Conservation (phyloP, 2,888 invertebrate species). For the Platynereis dumerilii region DNA sequence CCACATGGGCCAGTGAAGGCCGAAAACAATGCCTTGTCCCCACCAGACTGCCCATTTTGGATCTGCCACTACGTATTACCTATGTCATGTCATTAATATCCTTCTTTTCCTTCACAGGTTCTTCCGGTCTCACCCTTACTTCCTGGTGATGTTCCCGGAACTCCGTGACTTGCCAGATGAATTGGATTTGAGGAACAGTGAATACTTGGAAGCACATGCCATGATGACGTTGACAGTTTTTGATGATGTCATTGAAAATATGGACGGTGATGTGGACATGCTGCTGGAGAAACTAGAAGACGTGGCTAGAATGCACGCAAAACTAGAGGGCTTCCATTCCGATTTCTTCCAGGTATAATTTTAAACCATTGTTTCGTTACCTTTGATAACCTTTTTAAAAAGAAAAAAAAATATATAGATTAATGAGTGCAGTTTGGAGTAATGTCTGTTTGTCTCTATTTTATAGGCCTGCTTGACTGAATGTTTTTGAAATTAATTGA, state of each 20-base stretch:
- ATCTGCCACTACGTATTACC: too few relatives aligned
- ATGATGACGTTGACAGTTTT: constrained; percentile 18
- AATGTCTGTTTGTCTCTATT: too few relatives aligned
- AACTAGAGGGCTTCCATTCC: constrained; percentile 23
- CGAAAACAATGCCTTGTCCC: too few relatives aligned
- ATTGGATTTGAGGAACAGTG: constrained; percentile 17
- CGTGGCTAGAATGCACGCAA: constrained; percentile 23
- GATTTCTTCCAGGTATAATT: constrained; percentile 26
- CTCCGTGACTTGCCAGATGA: constrained; percentile 17
- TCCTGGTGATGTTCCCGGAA: constrained; percentile 19
- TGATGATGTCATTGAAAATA: constrained; percentile 27
- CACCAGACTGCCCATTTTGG: too few relatives aligned
- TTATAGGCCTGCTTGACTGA: too few relatives aligned
- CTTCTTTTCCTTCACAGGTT: constrained; percentile 22
- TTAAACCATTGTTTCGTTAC: too few relatives aligned
- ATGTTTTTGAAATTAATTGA: too few relatives aligned
- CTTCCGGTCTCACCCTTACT: constrained; percentile 24
- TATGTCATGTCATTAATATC: too few relatives aligned
- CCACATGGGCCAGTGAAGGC: too few relatives aligned
- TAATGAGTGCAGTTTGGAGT: too few relatives aligned
- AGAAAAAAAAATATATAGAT: neutral
- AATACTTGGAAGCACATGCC: constrained; percentile 20
- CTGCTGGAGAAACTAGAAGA: constrained; percentile 19
- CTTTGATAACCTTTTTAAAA: neutral
- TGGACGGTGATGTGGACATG: constrained; percentile 20